Conservation (phyloP, 2,797 vertebrate species). For the Uromys caudimaculatus region DNA sequence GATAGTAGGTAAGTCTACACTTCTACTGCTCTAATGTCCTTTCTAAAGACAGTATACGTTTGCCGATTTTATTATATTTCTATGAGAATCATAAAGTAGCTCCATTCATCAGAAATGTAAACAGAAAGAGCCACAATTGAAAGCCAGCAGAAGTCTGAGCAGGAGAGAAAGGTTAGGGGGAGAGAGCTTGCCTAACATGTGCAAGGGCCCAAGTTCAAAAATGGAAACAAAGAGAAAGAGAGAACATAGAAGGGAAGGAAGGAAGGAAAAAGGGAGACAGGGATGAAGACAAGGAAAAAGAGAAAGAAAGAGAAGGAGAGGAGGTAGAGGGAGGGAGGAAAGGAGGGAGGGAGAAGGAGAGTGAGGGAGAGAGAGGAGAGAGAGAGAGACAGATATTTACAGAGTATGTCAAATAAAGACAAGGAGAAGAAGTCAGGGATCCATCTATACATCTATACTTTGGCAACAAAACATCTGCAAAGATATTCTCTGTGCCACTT, state of each 20-base stretch:
- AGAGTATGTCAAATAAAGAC: neutral
- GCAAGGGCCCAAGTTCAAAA: neutral
- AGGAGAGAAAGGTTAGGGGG: neutral
- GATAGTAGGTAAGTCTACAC: neutral
- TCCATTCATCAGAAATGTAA: neutral
- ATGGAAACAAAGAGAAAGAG: neutral
- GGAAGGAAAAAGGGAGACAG: too few species aligned
- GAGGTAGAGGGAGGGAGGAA: rapidly evolving
- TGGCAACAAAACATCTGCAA: neutral
- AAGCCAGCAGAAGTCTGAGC: neutral
- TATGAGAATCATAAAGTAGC: neutral
- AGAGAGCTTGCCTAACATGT: neutral
- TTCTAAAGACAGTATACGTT: neutral
- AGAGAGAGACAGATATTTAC: neutral
- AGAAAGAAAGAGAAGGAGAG: neutral
- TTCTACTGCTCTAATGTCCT: neutral
- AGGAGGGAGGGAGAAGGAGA: neutral
- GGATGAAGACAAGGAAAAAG: too few species aligned
- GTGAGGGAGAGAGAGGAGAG: neutral
- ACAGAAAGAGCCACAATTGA: neutral
- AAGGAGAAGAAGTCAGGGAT: neutral
- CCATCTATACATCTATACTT: neutral
- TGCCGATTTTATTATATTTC: neutral
- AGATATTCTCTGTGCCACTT: neutral
- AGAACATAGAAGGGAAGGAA: neutral